phyloP scores from a whole-genome alignment of 2,888 invertebrate species.

The Standfussiana lucernea region DNA sequence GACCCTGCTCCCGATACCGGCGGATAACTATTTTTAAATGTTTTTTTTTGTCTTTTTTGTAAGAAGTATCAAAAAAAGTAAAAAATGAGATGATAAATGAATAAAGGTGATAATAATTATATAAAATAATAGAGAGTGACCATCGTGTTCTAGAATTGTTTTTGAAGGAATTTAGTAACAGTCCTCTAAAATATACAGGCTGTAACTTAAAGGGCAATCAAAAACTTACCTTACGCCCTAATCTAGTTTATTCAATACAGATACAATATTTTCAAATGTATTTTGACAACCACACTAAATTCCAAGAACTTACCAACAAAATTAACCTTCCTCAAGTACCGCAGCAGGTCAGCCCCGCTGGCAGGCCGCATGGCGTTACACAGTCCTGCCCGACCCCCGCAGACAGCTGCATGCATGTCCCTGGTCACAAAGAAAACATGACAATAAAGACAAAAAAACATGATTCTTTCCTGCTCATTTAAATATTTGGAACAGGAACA shows the following conservation, averaged over 20 bases:
- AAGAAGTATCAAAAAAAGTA: no score
- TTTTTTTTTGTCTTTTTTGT: no score
- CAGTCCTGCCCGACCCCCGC: slow-evolving; percentile 93
- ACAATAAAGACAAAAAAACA: not conserved
- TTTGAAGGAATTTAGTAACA: not conserved
- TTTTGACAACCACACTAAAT: not conserved
- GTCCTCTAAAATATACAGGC: rapidly evolving
- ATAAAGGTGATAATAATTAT: no score
- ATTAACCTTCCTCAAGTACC: slow-evolving; percentile 95
- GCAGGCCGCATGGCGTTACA: slow-evolving; percentile 97
- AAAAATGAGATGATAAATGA: no score
- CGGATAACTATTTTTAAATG: no score
- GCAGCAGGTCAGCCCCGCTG: slow-evolving; percentile 95
- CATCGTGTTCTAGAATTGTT: not conserved
- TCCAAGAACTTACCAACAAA: slow-evolving; percentile 93
- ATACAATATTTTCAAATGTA: not conserved
- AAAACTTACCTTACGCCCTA: not conserved
- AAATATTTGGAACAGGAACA: not conserved
- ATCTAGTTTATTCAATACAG: not conserved
- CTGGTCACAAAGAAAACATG: slow-evolving; percentile 82
- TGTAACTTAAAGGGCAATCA: not conserved
- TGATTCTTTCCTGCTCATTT: not conserved
- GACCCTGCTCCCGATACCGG: no score
- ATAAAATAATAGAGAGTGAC: no score
- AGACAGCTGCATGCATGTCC: slow-evolving; percentile 96